A percentile compares a stretch with the other conserved stretches of the same genome.
These are phyloP conservation scores for Linyphia triangularis DNA, from an alignment of 2,888 invertebrate species.

Conservation along the genomic window DNA sequence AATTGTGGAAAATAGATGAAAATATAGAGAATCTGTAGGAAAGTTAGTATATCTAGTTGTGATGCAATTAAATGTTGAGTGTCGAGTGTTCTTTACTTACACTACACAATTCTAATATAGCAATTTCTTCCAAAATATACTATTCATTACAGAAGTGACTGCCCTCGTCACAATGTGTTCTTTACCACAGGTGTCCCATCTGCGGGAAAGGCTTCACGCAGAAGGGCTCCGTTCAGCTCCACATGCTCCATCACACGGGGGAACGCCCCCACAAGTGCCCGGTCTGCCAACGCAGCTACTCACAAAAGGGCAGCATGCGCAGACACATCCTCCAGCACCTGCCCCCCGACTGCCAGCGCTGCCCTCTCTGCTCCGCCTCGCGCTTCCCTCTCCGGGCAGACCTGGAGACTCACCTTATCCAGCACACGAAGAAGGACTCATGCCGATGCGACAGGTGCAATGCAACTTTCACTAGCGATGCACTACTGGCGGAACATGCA, in stretches of 20 bases:
- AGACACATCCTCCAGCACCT: slow-evolving; percentile 68
- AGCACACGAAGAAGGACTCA: slow-evolving; percentile 69
- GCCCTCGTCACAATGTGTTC: not conserved
- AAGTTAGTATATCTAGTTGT: too few relatives aligned
- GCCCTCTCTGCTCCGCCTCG: slow-evolving; percentile 57
- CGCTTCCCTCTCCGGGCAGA: slow-evolving; percentile 63
- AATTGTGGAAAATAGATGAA: too few relatives aligned
- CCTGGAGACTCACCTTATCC: slow-evolving; percentile 60
- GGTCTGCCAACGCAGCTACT: slow-evolving; percentile 65
- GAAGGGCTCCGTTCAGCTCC: slow-evolving; percentile 65
- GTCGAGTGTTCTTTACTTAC: too few relatives aligned
- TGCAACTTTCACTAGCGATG: slow-evolving; percentile 58
- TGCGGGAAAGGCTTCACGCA: slow-evolving; percentile 69
- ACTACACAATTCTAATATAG: too few relatives aligned
- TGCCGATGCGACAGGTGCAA: slow-evolving; percentile 58
- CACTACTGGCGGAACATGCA: slow-evolving; percentile 48
- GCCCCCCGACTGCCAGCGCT: slow-evolving; percentile 49
- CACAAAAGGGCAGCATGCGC: slow-evolving; percentile 66
- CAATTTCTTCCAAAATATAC: too few relatives aligned
- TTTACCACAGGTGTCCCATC: slow-evolving; percentile 48
- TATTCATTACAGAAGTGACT: too few relatives aligned
- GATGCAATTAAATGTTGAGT: too few relatives aligned
- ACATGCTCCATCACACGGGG: slow-evolving; percentile 70
- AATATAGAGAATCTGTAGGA: too few relatives aligned
- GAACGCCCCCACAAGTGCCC: slow-evolving; percentile 70